Evolutionary conservation across 1,140 invertebrate species (phyloP).

Genomic region (Phymorhynchus buccinoides): DNA sequence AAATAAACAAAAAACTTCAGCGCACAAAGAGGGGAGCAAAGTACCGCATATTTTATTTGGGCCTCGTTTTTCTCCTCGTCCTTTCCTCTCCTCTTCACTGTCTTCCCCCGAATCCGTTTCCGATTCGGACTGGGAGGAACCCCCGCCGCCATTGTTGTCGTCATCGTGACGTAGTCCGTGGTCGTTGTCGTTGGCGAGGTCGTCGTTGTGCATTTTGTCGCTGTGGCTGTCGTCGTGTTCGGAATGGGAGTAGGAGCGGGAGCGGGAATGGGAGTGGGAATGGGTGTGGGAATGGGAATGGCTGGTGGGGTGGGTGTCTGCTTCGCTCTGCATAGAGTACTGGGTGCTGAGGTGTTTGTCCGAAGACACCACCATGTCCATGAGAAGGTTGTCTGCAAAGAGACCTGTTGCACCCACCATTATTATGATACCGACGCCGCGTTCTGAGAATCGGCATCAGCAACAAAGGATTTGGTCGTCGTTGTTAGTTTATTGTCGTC

Average conservation of each 20-base stretch:
- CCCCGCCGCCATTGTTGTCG: slow-evolving; percentile 53
- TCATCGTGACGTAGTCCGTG: slow-evolving; percentile 32
- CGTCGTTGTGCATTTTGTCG: background rate
- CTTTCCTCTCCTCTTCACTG: slow-evolving; percentile 33
- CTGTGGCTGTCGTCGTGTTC: background rate
- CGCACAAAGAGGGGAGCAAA: background rate
- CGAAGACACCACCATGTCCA: slow-evolving; percentile 62
- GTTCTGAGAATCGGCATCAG: no score
- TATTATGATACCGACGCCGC: no score
- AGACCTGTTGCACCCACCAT: slow-evolving; percentile 38
- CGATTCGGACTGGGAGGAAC: slow-evolving; percentile 53
- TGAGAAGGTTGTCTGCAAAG: slow-evolving; percentile 56
- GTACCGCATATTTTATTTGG: slow-evolving; percentile 53
- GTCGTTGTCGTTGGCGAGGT: background rate
- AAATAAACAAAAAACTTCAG: slow-evolving; percentile 4
- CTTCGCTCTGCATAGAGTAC: slow-evolving; percentile 43
- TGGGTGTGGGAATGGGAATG: slow-evolving; percentile 40
- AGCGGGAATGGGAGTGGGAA: no score
- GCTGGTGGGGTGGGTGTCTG: slow-evolving; percentile 48
- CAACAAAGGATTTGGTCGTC: no score
- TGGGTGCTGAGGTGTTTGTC: slow-evolving; percentile 60
- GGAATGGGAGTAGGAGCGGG: no score
- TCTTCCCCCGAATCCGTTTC: slow-evolving; percentile 30
- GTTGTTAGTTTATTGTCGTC: no score
- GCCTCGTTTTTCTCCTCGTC: background rate